phyloP scores from a whole-genome alignment of 2,113 vertebrate genomes.

The Trichechus manatus region DNA sequence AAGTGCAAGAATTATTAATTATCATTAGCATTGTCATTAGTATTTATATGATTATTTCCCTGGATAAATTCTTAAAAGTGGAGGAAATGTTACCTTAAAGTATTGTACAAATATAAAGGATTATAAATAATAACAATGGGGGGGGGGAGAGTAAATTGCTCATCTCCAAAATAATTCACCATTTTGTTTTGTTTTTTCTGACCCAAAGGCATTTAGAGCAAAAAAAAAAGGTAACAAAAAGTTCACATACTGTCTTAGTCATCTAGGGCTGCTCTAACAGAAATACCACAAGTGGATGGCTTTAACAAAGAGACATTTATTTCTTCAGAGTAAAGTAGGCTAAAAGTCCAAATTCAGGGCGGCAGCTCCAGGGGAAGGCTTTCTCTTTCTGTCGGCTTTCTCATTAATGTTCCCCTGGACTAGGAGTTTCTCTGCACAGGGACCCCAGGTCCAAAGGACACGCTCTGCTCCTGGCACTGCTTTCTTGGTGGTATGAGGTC shows the following conservation, averaged over 20 bases:
- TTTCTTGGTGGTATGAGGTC: too few species aligned
- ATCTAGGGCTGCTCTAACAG: too few species aligned
- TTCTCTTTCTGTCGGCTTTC: too few species aligned
- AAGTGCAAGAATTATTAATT: neutral
- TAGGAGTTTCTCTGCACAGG: too few species aligned
- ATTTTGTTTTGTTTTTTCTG: conserved; percentile 5
- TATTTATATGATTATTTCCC: neutral
- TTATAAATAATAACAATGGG: neutral
- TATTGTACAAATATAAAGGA: neutral
- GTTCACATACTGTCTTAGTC: neutral
- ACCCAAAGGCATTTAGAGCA: neutral
- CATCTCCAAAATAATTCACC: neutral
- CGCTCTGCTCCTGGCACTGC: too few species aligned
- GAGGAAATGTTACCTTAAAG: neutral
- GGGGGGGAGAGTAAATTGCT: neutral
- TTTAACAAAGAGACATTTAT: too few species aligned
- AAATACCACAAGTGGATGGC: too few species aligned
- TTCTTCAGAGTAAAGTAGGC: too few species aligned
- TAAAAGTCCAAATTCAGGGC: too few species aligned
- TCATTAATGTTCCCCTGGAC: too few species aligned
- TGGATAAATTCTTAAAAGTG: neutral
- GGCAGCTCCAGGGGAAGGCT: too few species aligned
- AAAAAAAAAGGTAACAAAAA: neutral
- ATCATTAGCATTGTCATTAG: neutral
- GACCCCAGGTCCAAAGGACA: too few species aligned